Evolutionary conservation across 2,113 vertebrate genomes (phyloP), one percentile per base, ranked within the genome.

Genomic region (Thermophis baileyi): DNA sequence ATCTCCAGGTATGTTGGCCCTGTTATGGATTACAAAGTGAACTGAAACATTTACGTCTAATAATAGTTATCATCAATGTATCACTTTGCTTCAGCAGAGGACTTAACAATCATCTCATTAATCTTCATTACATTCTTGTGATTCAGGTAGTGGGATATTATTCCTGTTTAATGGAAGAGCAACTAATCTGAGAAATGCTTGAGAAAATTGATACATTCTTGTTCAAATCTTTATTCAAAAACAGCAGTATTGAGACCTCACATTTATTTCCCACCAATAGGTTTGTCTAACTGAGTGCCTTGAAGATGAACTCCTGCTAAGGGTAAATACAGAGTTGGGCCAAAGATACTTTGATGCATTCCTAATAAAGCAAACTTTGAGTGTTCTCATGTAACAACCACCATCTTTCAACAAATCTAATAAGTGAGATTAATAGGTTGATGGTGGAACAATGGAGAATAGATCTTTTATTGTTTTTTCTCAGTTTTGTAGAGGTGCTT

Each of bases 1-100:
- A 22, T 91, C 81, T 93, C 81, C 94, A 91, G 93, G 50, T 95
- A 81, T 0, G 40, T 94, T 96, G 81, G 95, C 93, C 95, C 87
- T 87, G 91, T 18, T 20, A 0, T 10, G 47, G 85, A 3, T 25
- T 63, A 90, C 86, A 87, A 88, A 60, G 18, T 20, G 87, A 87
- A 94, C 74, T 91, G 63, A 63, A 89, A 22, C 94, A 92, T 90
- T 69, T 55, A 35, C 0, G 30, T 93, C 89, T 90, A 93, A 93
- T 93, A 87, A 93, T 93, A 93, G 89, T 93, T 90, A 93, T 93
- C 88, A 93, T 89, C 88, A 50, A 60, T 93, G 88, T 90, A 93
- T 93, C 92, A 93, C 81, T 90, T 90, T 87, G 86, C 47, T 44
- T 87, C 88, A 51, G 92, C 74, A 93, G 44, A 90, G n/a, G n/a